phyloP scores from a whole-genome alignment of 1,140 invertebrate species.

The Whitmania pigra region DNA sequence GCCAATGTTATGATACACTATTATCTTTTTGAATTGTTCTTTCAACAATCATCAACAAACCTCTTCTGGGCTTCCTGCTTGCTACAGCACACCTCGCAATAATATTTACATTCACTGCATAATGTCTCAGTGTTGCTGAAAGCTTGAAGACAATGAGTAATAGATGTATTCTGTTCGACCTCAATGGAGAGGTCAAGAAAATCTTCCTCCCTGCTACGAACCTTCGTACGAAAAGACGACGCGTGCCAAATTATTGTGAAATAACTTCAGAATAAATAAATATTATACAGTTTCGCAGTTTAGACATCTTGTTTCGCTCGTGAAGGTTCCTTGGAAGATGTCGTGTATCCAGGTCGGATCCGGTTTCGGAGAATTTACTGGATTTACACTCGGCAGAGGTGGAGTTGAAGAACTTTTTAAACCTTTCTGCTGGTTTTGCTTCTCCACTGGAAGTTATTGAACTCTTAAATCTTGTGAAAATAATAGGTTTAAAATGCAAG shows the following conservation, averaged over 20 bases:
- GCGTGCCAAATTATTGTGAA: neutral
- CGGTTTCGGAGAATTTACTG: constrained; percentile 44
- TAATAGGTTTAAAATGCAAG: too few species aligned
- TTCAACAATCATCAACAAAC: constrained; percentile 25
- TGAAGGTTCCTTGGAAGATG: constrained; percentile 97
- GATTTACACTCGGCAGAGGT: neutral
- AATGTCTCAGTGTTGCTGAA: constrained; percentile 97
- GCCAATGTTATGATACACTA: too few species aligned
- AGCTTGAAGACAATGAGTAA: constrained; percentile 90
- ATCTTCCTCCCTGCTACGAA: constrained; percentile 96
- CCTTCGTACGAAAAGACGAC: constrained; percentile 39
- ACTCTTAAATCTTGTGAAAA: neutral
- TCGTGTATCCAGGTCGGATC: constrained; percentile 98
- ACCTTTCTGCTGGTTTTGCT: constrained; percentile 13
- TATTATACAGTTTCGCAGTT: constrained; percentile 87
- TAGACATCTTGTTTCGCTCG: constrained; percentile 94
- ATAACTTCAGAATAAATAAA: neutral
- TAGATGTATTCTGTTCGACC: constrained; percentile 97
- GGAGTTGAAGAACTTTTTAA: neutral
- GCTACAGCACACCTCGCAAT: constrained; percentile 96
- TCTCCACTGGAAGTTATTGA: neutral
- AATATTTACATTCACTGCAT: constrained; percentile 99
- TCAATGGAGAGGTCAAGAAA: constrained; percentile 98
- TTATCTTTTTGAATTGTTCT: too few species aligned
- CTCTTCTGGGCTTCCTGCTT: constrained; percentile 91